Evolutionary conservation across 2,797 vertebrate species (phyloP).

Genomic region (Spinibarbus caldwelli): DNA sequence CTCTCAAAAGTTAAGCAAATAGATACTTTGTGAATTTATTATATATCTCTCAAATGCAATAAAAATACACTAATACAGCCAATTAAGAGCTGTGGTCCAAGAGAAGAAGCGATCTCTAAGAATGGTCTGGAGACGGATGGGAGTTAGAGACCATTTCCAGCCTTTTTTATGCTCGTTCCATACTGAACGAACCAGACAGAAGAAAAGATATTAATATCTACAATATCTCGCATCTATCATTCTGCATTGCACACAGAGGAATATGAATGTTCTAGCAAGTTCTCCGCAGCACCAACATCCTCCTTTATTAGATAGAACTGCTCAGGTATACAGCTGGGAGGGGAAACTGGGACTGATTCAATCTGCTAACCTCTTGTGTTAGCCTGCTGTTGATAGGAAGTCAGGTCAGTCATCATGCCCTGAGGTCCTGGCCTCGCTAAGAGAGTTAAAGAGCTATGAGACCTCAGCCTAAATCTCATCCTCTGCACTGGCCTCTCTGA

Average conservation of each 20-base stretch:
- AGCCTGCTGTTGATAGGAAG: slow-evolving; percentile 31
- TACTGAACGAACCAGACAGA: slow-evolving; percentile 9
- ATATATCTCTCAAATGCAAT: neutral
- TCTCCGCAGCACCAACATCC: neutral
- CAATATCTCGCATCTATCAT: slow-evolving; percentile 28
- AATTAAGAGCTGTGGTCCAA: neutral
- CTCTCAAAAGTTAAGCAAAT: neutral
- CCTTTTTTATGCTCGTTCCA: neutral
- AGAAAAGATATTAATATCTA: neutral
- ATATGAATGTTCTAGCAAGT: slow-evolving; percentile 20
- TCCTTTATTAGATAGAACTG: slow-evolving; percentile 44
- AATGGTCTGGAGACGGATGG: neutral
- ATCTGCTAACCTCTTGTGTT: slow-evolving; percentile 38
- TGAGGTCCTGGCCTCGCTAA: slow-evolving; percentile 30
- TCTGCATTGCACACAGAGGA: slow-evolving; percentile 21
- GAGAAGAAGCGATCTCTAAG: neutral
- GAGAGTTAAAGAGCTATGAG: slow-evolving; percentile 21
- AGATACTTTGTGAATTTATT: neutral
- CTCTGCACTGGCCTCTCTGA: slow-evolving; percentile 15
- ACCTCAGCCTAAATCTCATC: slow-evolving; percentile 31
- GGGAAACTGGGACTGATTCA: slow-evolving; percentile 37
- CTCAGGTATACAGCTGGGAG: slow-evolving; percentile 35
- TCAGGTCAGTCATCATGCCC: slow-evolving; percentile 32
- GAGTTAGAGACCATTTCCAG: neutral
- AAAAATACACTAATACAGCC: neutral